Percentiles rank a stretch among this genome's conserved stretches.
phyloP scores from a whole-genome alignment of 2,113 vertebrate genomes.

The Hippocampus abdominalis region DNA sequence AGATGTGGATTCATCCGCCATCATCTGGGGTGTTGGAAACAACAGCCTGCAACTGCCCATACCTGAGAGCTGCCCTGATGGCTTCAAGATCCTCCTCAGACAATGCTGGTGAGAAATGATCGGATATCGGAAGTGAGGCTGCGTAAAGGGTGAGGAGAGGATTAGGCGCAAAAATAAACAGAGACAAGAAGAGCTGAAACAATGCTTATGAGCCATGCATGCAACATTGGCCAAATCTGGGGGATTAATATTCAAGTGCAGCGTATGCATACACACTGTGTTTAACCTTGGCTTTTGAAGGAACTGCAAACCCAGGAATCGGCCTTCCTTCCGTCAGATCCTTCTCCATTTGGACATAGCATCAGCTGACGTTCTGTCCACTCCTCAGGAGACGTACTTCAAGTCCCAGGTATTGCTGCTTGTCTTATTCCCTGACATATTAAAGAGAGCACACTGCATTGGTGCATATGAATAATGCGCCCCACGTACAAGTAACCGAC shows the following conservation, averaged over 20 bases:
- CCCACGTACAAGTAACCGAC: too few species aligned
- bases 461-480: background rate
- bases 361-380: conserved; percentile 92
- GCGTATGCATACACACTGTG: conserved; percentile 25
- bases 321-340: conserved; percentile 95
- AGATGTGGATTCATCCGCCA: conserved; percentile 96
- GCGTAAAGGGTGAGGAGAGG: background rate
- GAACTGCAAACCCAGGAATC: conserved; percentile 93
- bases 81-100: conserved; percentile 94
- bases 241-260: conserved; percentile 39
- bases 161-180: conserved; percentile 1
- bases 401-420: conserved; percentile 83
- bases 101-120: conserved; percentile 88
- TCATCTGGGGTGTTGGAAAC: conserved; percentile 97
- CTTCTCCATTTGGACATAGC: conserved; percentile 94
- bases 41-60: conserved; percentile 96
- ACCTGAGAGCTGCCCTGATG: conserved; percentile 92
- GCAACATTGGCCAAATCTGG: background rate
- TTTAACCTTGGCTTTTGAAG: conserved; percentile 62
- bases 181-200: background rate
- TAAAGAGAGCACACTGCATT: background rate
- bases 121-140: conserved; percentile 9
- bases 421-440: background rate
- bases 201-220: background rate
- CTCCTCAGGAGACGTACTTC: conserved; percentile 96